phyloP scores from a whole-genome alignment of 2,888 invertebrate species.

The Minunthozetes semirufus region DNA sequence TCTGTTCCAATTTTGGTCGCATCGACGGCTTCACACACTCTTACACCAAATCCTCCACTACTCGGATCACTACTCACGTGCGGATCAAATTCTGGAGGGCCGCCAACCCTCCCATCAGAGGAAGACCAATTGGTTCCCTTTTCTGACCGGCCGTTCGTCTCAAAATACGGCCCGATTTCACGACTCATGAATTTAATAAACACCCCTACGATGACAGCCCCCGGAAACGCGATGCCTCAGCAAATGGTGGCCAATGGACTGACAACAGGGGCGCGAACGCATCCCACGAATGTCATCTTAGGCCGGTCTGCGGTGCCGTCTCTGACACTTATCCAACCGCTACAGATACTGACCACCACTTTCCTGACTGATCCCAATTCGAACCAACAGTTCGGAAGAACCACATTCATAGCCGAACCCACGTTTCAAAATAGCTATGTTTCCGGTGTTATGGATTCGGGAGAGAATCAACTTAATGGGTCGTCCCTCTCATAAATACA shows the following conservation, averaged over 20 bases:
- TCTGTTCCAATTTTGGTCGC: not conserved
- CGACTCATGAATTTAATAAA: conserved; percentile 44
- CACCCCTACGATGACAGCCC: conserved; percentile 29
- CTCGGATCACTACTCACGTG: not conserved
- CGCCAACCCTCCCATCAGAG: conserved; percentile 48
- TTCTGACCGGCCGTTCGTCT: conserved; percentile 57
- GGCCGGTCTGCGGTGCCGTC: conserved; percentile 31
- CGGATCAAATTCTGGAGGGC: not conserved
- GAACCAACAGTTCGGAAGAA: conserved; percentile 11
- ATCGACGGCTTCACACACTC: not conserved
- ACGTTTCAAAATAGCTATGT: conserved; percentile 13
- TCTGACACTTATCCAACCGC: conserved; percentile 30
- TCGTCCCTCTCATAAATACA: not conserved
- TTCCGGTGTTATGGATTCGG: conserved; percentile 1
- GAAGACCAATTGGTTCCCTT: conserved; percentile 63
- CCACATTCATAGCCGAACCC: conserved; percentile 17
- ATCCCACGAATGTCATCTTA: conserved; percentile 33
- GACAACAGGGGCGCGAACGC: conserved; percentile 12
- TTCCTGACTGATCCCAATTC: conserved; percentile 15
- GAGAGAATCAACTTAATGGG: not conserved
- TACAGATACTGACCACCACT: conserved; percentile 16
- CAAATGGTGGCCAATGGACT: not conserved
- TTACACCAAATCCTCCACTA: not conserved
- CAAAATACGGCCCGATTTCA: conserved; percentile 65
- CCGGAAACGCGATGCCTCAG: conserved; percentile 13